Base-by-base conservation (phyloP, 1,140 invertebrate species). In the Trachymyrmex septentrionalis region DNA sequence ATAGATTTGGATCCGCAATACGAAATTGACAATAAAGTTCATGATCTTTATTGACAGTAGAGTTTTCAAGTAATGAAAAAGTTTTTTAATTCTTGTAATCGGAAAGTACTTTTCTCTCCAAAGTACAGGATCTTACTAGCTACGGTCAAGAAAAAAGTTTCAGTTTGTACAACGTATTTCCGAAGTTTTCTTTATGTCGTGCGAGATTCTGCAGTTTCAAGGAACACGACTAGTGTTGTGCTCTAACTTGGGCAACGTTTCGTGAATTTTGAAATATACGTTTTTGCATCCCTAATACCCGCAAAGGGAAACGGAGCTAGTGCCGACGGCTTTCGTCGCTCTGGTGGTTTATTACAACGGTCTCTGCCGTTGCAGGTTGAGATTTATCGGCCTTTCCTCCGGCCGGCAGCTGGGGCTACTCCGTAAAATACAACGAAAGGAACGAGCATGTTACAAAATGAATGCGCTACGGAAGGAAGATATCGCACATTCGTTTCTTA, bases 21-120 rank as follows among this genome's bases (percentile, higher is more conserved):
- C 10, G 16, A 30, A 16, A 81, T 82, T 73, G 38, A 63, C 21
- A 50, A 73, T 73, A 30, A 61, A 55, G 14, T n/a, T 48, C 38
- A 16, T 6, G 24, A 73, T 73, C 19, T 82, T 57, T 44, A 27
- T 73, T 30, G 44, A 30, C 14, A 21, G 38, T 3, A 1, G 38
- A 50, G 24, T 73, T 82, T 50, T 30, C 30, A 59, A 48, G 12
- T 48, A 53, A 30, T 24, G 38, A 19, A 53, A 72, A 84, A 61
- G 66, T 84, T 84, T 82, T 73, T 71, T 84, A 73, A 84, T 84
- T 61, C 38, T 84, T 73, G 69, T 73, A 84, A 84, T 84, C 80
- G 38, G n/a, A 61, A 84, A 84, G 69, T 84, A 19, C n/a, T 61
- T 61, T 30, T 19, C 53, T 2, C 1, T 5, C 9, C 7, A 48